Evolutionary conservation across 2,888 invertebrate species (phyloP), one percentile per base, ranked within the genome.

Genomic region (Dynastes tityus): DNA sequence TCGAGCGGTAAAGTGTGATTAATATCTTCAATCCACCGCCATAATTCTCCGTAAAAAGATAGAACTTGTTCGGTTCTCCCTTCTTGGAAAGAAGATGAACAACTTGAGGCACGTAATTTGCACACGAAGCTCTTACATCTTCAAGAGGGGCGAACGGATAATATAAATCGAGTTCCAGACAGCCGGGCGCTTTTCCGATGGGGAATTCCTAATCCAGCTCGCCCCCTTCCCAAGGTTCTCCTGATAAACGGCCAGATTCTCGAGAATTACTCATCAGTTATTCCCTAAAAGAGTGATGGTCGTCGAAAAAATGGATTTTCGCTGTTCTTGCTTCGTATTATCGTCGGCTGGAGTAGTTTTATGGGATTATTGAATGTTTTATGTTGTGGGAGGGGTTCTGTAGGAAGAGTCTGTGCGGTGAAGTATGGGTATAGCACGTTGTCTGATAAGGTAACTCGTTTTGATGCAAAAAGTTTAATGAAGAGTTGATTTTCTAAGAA

Each of bases 191-290:
- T 63, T 63, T 63, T 13, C 63, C 63, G 29, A 63, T 32, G 63
- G 63, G 65, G 65, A 67, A 67, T 45, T 67, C 45, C 65, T 40
- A 16, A 45, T 65, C 65, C 65, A 4, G 45, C 45, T 45, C 11
- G 11, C 65, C 40, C 16, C 16, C 40, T 22, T 40, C n/a, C 16
- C 22, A 13, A 63, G 63, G 13, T 63, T 63, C 27, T 29, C 63
- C 29, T 68, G 68, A 51, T 68, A 29, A 68, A 68, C 68, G 51
- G 29, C 22, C 51, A 40, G 40, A 65, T 11, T 49, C 68, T 27
- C 29, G 29, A n/a, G 51, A 51, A 68, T 68, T 68, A 68, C 68
- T 68, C 68, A 68, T 68, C 68, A 51, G 51, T 51, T 29, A 51
- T 51, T 53, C 63, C 27, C 13, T n/a, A 22, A 32, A 63, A 63